Evolutionary conservation across 2,113 vertebrate genomes (phyloP).

Genomic region (Protobothrops flavoviridis): DNA sequence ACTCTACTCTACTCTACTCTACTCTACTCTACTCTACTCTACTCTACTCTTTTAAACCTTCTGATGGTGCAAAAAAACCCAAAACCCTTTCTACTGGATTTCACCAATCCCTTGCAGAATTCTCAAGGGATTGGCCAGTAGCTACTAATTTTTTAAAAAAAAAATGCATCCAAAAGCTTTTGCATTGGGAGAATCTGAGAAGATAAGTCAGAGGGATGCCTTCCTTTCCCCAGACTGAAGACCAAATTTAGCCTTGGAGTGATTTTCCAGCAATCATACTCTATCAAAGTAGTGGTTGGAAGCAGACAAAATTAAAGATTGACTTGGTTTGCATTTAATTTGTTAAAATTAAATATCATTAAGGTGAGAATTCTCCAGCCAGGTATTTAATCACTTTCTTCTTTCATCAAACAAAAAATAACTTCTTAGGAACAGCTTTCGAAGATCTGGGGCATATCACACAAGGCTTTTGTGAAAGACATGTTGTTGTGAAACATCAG

Average conservation of each 20-base stretch:
- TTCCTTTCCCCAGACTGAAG: not conserved
- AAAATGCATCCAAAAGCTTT: not conserved
- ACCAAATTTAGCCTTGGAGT: not conserved
- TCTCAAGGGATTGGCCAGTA: not conserved
- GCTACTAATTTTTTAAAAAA: not conserved
- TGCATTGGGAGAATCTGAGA: not conserved
- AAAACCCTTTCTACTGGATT: not conserved
- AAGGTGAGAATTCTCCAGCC: not conserved
- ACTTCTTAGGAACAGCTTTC: not conserved
- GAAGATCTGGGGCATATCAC: not conserved
- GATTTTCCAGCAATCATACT: not conserved
- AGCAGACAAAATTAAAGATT: not conserved
- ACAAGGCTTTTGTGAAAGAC: not conserved
- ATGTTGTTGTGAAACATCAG: not conserved
- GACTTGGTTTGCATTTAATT: not conserved
- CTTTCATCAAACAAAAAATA: not conserved
- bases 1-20: too few species aligned
- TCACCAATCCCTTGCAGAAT: not conserved
- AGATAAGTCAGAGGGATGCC: not conserved
- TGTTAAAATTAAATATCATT: not conserved
- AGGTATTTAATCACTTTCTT: not conserved
- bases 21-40: too few species aligned
- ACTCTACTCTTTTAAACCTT: not conserved
- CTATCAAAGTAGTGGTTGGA: not conserved
- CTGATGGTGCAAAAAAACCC: not conserved